These are phyloP conservation scores for Aviceda subcristata DNA, from an alignment of 2,113 vertebrate genomes.

Conservation along the genomic window DNA sequence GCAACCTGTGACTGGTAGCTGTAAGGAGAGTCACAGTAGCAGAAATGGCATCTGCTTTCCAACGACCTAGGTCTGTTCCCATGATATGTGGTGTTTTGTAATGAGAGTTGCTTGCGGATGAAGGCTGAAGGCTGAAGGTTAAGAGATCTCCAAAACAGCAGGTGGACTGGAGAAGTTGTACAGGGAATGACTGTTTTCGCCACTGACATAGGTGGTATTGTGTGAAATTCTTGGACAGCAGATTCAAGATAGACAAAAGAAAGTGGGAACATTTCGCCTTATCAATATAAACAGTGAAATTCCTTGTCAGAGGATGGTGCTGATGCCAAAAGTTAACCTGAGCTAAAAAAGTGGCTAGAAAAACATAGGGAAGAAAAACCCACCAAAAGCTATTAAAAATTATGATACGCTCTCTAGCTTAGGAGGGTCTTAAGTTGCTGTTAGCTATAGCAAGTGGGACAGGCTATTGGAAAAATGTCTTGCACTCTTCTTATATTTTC, in stretches of 20 bases:
- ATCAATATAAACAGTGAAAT: background rate
- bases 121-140: background rate
- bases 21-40: background rate
- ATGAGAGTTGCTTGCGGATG: background rate
- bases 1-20: background rate
- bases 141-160: background rate
- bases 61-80: rapidly evolving
- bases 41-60: background rate
- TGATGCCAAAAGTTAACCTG: background rate
- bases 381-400: background rate
- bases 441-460: background rate
- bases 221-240: background rate
- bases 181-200: background rate
- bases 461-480: background rate
- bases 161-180: background rate
- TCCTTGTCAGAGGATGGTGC: background rate
- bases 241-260: background rate
- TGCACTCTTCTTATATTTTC: background rate
- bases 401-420: background rate
- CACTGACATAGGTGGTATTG: rapidly evolving
- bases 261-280: background rate
- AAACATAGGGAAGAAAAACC: background rate
- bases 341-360: background rate
- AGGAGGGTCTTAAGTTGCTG: background rate
- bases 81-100: background rate